Conservation (phyloP, 2,113 vertebrate species). For the Bubo bubo region DNA sequence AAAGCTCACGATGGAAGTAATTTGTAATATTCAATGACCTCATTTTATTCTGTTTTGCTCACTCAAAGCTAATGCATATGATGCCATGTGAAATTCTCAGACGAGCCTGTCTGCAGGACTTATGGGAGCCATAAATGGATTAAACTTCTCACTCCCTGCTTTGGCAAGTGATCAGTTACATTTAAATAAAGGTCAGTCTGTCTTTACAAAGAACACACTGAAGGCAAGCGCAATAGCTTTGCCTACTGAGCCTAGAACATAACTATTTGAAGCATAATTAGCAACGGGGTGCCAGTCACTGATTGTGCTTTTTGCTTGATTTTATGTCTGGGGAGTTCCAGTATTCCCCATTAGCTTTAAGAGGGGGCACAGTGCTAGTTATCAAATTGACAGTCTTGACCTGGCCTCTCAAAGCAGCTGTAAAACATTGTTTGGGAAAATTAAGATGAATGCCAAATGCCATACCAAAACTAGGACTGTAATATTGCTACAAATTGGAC, state of each 20-base stretch:
- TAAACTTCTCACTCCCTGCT: conserved; percentile 62
- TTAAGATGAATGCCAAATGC: conserved; percentile 63
- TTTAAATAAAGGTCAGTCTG: conserved; percentile 72
- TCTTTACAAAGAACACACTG: conserved; percentile 68
- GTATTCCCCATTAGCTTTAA: conserved; percentile 67
- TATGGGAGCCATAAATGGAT: conserved; percentile 56
- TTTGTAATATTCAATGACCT: conserved; percentile 55
- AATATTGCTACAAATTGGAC: conserved; percentile 24
- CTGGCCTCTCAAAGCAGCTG: conserved; percentile 61
- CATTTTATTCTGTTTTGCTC: conserved; percentile 55
- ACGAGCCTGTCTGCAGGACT: conserved; percentile 31
- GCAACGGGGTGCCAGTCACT: conserved; percentile 62
- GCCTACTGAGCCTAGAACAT: conserved; percentile 60
- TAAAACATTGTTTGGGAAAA: conserved; percentile 65
- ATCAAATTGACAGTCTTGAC: conserved; percentile 71
- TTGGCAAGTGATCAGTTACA: conserved; percentile 67
- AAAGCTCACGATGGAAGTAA: conserved; percentile 40
- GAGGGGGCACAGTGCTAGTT: conserved; percentile 61
- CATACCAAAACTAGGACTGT: neutral
- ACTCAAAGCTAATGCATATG: conserved; percentile 21
- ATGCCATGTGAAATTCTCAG: conserved; percentile 55
- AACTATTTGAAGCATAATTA: conserved; percentile 77
- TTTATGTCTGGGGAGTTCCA: conserved; percentile 63
- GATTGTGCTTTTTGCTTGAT: conserved; percentile 56
- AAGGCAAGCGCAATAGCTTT: conserved; percentile 68